phyloP scores from a whole-genome alignment of 1,140 invertebrate genomes.

The Drosophila nasuta region DNA sequence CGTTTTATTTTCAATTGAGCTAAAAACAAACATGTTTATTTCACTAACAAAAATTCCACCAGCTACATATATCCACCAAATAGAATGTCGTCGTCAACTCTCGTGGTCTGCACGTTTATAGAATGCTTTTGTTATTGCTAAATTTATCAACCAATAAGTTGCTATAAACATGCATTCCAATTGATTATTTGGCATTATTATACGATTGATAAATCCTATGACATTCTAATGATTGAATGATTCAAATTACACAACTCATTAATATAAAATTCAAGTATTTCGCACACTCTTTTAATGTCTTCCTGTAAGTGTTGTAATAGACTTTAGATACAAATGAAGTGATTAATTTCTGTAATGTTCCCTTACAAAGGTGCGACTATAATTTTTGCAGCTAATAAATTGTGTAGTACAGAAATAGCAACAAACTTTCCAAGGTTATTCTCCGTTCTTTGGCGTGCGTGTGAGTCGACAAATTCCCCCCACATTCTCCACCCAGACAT shows the following conservation, averaged over 20 bases:
- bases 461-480: conserved; percentile 8
- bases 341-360: not conserved
- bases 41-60: conserved; percentile 61
- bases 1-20: conserved; percentile 49
- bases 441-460: conserved; percentile 18
- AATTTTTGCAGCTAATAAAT: conserved; percentile 44
- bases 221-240: too few species aligned
- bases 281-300: too few species aligned
- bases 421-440: conserved; percentile 43
- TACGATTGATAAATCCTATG: too few species aligned
- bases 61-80: conserved; percentile 3
- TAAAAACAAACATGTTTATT: conserved; percentile 61
- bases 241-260: too few species aligned
- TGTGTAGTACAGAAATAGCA: conserved; percentile 25
- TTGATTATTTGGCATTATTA: too few species aligned
- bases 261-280: too few species aligned
- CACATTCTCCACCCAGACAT: not conserved
- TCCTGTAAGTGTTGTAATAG: not conserved
- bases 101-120: conserved; percentile 70
- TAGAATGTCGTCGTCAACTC: conserved; percentile 44
- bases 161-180: not conserved
- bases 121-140: conserved; percentile 11
- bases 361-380: conserved; percentile 7
- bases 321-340: not conserved
- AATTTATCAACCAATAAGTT: conserved; percentile 24